These are phyloP conservation scores for Tanypteryx hageni DNA, from an alignment of 2,888 invertebrate species.

Conservation along the genomic window DNA sequence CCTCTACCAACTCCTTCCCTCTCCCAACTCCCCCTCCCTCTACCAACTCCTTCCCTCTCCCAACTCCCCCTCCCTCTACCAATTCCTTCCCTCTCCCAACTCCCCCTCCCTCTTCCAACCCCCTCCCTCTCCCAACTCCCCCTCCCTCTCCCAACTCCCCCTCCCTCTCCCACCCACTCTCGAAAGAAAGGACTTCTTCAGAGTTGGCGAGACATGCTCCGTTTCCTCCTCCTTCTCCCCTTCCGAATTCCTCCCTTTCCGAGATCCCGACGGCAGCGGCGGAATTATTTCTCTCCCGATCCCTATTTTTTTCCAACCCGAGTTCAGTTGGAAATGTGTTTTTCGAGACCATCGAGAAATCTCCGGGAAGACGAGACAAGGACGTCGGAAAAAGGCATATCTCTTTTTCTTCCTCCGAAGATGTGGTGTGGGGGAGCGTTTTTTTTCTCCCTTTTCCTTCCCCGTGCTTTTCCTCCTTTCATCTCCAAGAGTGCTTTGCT, in stretches of 20 bases:
- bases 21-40: background rate
- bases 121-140: too few relatives aligned
- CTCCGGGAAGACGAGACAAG: too few relatives aligned
- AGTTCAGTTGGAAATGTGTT: constrained; percentile 24
- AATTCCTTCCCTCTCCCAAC: too few relatives aligned
- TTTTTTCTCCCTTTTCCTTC: background rate
- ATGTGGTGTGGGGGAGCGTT: too few relatives aligned
- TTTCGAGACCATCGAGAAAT: background rate
- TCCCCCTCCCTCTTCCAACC: background rate
- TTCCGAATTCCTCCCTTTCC: background rate
- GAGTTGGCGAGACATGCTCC: background rate
- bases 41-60: too few relatives aligned
- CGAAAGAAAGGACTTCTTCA: constrained; percentile 3
- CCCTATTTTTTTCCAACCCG: background rate
- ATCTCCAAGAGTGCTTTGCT: background rate
- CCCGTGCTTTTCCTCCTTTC: background rate
- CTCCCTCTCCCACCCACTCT: background rate
- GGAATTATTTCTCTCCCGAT: constrained; percentile 33
- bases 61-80: too few relatives aligned
- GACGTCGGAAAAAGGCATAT: background rate
- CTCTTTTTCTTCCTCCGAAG: background rate
- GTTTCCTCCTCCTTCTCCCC: background rate
- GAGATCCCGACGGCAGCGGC: background rate
- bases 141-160: background rate
- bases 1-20: background rate